A percentile compares a stretch with the other conserved stretches of the same genome.
Conservation (phyloP, 2,113 vertebrate species). For the Zeus faber region DNA sequence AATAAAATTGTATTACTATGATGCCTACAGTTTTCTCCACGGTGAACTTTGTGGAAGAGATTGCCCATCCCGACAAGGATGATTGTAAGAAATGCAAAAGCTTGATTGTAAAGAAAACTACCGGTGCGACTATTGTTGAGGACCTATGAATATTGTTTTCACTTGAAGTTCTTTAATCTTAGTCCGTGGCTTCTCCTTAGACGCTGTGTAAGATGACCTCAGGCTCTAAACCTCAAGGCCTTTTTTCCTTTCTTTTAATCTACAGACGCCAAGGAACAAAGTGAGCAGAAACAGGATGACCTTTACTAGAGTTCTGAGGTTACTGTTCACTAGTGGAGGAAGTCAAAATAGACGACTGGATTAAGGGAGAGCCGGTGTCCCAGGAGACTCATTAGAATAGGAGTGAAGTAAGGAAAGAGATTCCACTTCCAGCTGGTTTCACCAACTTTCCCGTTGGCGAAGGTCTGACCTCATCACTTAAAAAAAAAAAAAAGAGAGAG, state of each 20-base stretch:
- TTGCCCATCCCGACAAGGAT: too few relatives aligned
- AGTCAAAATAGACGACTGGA: conserved; percentile 75
- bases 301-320: conserved; percentile 61
- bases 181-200: too few relatives aligned
- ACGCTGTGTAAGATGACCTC: too few relatives aligned
- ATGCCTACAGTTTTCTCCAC: too few relatives aligned
- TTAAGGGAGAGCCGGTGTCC: conserved; percentile 62
- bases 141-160: too few relatives aligned
- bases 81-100: too few relatives aligned
- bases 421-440: conserved; percentile 59
- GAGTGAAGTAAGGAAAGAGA: conserved; percentile 40
- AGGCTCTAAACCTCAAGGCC: conserved; percentile 18
- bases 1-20: too few relatives aligned
- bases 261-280: conserved; percentile 55
- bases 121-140: too few relatives aligned
- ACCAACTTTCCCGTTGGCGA: conserved; percentile 39
- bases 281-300: conserved; percentile 55
- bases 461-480: conserved; percentile 51
- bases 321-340: conserved; percentile 58
- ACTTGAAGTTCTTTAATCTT: too few relatives aligned
- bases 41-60: too few relatives aligned
- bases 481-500: too few relatives aligned
- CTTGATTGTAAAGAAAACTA: too few relatives aligned
- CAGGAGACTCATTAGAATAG: conserved; percentile 69
- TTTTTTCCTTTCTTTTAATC: conserved; percentile 25